These are phyloP conservation scores for Micropoecilia bifurca DNA, from an alignment of 2,797 vertebrate species.

Conservation along the genomic window DNA sequence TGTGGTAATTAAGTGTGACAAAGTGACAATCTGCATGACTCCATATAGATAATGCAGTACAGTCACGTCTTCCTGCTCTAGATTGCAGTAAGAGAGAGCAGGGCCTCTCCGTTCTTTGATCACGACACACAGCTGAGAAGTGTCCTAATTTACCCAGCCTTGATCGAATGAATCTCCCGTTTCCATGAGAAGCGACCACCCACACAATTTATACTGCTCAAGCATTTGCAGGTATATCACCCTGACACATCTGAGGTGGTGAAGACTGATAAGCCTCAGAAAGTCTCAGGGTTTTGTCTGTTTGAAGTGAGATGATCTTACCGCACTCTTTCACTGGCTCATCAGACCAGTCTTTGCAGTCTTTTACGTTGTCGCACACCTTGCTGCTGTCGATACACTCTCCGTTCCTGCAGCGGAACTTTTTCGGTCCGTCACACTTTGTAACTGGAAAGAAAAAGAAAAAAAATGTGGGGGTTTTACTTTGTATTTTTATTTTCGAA, in stretches of 20 bases:
- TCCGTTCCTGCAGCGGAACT: constrained; percentile 95
- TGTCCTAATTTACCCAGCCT: constrained; percentile 53
- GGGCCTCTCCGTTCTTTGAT: constrained; percentile 66
- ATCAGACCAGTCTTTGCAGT: constrained; percentile 98
- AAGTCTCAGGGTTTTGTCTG: constrained; percentile 1
- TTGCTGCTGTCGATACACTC: constrained; percentile 94
- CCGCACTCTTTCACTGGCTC: constrained; percentile 95
- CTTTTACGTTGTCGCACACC: constrained; percentile 93
- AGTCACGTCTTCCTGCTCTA: constrained; percentile 55
- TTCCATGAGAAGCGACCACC: constrained; percentile 41
- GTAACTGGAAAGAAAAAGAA: constrained; percentile 82
- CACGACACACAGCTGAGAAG: constrained; percentile 60
- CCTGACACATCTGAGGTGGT: background rate
- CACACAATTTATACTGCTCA: constrained; percentile 21
- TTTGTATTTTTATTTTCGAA: background rate
- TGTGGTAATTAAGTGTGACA: constrained; percentile 63
- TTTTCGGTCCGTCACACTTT: constrained; percentile 89
- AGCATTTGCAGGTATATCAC: background rate
- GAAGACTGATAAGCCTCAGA: background rate
- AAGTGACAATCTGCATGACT: constrained; percentile 41
- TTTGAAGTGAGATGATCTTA: constrained; percentile 70
- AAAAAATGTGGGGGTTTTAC: background rate
- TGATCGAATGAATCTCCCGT: constrained; percentile 64
- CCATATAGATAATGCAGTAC: constrained; percentile 53
- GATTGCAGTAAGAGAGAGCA: constrained; percentile 51